Percentiles rank a stretch among this genome's conserved stretches.
These are phyloP conservation scores for Balanococcus diminutus DNA, from an alignment of 2,888 invertebrate species.

Conservation along the genomic window DNA sequence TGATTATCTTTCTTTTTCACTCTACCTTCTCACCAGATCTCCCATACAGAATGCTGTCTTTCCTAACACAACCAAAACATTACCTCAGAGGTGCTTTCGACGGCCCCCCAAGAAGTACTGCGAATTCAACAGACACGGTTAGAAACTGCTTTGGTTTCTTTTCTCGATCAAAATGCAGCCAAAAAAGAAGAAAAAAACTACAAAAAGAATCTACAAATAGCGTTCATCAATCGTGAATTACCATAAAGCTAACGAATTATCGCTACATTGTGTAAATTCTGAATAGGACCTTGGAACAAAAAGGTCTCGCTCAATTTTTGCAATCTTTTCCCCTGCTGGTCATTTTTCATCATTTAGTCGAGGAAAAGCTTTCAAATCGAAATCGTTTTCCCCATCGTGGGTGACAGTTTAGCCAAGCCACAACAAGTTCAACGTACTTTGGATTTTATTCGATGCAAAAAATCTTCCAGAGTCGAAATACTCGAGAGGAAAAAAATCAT, in stretches of 20 bases:
- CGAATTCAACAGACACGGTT: not conserved
- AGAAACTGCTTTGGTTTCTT: not conserved
- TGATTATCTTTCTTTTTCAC: not conserved
- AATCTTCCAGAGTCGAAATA: not conserved
- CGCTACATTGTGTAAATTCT: not conserved
- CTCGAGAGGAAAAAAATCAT: not conserved
- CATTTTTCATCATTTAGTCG: not conserved
- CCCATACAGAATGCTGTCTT: not conserved
- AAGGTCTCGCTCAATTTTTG: not conserved
- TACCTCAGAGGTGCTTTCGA: not conserved
- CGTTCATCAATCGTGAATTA: not conserved
- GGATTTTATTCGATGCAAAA: not conserved
- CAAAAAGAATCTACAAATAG: not conserved
- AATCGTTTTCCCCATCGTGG: not conserved
- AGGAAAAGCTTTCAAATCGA: not conserved
- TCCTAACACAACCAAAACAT: not conserved
- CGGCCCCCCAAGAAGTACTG: not conserved
- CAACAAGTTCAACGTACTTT: too few relatives aligned
- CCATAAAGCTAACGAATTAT: slow-evolving; percentile 11
- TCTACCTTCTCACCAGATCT: not conserved
- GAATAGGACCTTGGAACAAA: not conserved
- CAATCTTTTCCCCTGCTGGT: not conserved
- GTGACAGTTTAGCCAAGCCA: too few relatives aligned
- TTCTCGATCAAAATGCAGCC: too few relatives aligned
- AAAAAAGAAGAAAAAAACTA: not conserved